Conservation (phyloP, 2,113 vertebrate species). For the Spermophilus dauricus region DNA sequence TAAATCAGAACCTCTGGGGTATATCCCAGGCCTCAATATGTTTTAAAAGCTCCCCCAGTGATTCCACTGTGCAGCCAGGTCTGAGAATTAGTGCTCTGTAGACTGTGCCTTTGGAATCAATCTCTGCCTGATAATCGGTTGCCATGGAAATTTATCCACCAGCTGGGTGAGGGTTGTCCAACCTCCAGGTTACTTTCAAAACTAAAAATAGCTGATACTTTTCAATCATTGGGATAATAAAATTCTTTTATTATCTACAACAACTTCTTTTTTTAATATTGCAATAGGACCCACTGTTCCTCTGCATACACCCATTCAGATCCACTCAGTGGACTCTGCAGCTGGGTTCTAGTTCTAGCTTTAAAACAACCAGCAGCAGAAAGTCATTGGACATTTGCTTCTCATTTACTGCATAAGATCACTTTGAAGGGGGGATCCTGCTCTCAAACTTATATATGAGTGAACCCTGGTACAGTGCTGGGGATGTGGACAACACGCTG, state of each 20-base stretch:
- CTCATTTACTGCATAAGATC: not conserved
- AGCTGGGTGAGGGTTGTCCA: slow-evolving; percentile 34
- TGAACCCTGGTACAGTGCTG: not conserved
- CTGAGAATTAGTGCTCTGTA: slow-evolving; percentile 20
- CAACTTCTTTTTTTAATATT: not conserved
- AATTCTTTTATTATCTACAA: not conserved
- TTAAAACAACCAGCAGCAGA: not conserved
- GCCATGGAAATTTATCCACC: slow-evolving; percentile 73
- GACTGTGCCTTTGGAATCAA: slow-evolving; percentile 54
- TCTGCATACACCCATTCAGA: not conserved
- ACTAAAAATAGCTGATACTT: slow-evolving; percentile 71
- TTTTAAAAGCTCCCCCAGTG: not conserved
- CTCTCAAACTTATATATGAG: not conserved
- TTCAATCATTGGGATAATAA: slow-evolving; percentile 44
- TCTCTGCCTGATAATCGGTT: slow-evolving; percentile 68
- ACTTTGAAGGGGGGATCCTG: not conserved
- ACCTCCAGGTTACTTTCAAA: slow-evolving; percentile 64
- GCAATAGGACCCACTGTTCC: not conserved
- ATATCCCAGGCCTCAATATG: not conserved
- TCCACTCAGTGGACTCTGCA: not conserved
- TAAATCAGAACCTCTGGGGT: slow-evolving; percentile 19
- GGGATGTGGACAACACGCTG: not conserved
- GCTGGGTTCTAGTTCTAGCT: not conserved
- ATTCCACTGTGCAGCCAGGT: not conserved
- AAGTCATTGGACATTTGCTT: not conserved